These are phyloP conservation scores for Heliconius melpomene DNA, from an alignment of 1,140 invertebrate species.

Conservation along the genomic window DNA sequence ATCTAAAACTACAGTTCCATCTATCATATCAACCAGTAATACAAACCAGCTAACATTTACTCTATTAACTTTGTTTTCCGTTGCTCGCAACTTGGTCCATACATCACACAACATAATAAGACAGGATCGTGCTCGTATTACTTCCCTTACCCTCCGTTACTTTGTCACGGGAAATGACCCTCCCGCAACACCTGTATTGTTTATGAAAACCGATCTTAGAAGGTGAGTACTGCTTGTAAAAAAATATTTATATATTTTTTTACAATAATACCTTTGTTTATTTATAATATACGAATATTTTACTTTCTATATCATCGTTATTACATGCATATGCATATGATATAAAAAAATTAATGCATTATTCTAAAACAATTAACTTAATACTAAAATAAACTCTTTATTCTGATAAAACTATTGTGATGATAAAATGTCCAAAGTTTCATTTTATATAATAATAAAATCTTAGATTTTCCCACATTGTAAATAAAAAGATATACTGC, in stretches of 20 bases:
- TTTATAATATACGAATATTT: neutral
- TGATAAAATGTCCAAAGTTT: too few species aligned
- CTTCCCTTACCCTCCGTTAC: constrained; percentile 11
- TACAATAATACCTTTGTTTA: neutral
- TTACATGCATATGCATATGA: too few species aligned
- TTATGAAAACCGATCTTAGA: constrained; percentile 21
- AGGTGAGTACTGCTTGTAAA: neutral
- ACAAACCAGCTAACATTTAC: neutral
- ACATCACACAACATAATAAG: neutral
- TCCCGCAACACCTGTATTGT: constrained; percentile 25
- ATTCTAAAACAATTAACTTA: too few species aligned
- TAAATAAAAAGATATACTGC: too few species aligned
- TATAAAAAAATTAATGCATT: too few species aligned
- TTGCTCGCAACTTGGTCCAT: neutral
- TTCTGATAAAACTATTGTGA: too few species aligned
- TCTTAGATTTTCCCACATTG: too few species aligned
- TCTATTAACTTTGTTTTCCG: neutral
- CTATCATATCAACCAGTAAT: neutral
- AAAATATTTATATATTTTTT: neutral
- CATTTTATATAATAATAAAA: too few species aligned
- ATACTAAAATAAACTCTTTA: too few species aligned
- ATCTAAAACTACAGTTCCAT: too few species aligned
- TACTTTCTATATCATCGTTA: too few species aligned
- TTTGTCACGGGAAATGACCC: constrained; percentile 25
- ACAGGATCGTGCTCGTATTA: constrained; percentile 2